Conservation (phyloP, 2,113 vertebrate genomes). For the Aldabrachelys gigantea region DNA sequence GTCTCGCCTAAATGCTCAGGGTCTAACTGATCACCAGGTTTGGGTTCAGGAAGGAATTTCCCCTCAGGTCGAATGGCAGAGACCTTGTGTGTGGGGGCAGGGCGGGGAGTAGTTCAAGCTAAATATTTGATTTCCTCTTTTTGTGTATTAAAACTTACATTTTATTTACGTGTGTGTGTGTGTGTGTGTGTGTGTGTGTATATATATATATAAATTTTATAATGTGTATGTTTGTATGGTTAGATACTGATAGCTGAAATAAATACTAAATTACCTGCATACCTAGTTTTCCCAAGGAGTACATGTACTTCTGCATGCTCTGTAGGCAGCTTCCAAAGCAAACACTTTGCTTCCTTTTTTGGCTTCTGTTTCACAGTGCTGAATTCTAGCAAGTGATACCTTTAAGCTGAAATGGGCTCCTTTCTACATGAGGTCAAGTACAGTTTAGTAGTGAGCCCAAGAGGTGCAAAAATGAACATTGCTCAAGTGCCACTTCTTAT, state of each 20-base stretch:
- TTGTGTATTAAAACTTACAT: rapidly evolving
- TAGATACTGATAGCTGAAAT: neutral
- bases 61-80: neutral
- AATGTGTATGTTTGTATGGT: rapidly evolving
- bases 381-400: neutral
- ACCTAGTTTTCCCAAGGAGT: neutral
- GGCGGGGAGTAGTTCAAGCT: neutral
- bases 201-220: rapidly evolving
- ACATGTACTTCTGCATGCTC: neutral
- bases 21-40: neutral
- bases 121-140: neutral
- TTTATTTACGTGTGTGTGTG: neutral
- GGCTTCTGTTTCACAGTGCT: neutral
- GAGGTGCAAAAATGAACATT: neutral
- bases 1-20: neutral
- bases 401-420: neutral
- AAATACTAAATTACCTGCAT: neutral
- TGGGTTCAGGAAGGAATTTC: neutral
- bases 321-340: neutral
- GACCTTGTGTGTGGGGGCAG: neutral
- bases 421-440: constrained; percentile 37
- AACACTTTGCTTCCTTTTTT: neutral
- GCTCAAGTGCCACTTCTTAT: neutral
- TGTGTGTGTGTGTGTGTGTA: no score
- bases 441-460: neutral